Evolutionary conservation across 2,888 invertebrate genomes (phyloP), one percentile per base, ranked within the genome.

Genomic region (Sacculina carcini): DNA sequence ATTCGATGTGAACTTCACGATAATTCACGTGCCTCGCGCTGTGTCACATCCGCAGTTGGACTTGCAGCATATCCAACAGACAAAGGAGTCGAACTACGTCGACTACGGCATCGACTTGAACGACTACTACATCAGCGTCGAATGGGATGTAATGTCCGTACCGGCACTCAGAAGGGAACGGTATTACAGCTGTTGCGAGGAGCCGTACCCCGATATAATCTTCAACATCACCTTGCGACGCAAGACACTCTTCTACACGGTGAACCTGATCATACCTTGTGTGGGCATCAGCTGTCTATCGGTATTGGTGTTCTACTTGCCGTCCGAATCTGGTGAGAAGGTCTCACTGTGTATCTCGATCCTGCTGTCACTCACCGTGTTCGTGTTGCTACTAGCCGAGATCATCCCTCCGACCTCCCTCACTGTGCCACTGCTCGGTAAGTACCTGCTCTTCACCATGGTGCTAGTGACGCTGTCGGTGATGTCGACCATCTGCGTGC

Each of bases 271-370:
- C 63, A 87, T 92, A 62, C 94, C 92, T 51, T 94, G 92, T 65
- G 86, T 96, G 56, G 89, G 89, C 58, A 92, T 96, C 64, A 89
- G 89, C 55, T 89, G 90, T 67, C 76, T 98, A 57, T 92, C 92
- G 59, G 87, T 94, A 54, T 73, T 98, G 56, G 94, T 94, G 57
- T 96, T 96, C 71, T 96, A 96, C 68, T 71, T 96, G 60, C 96
- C 96, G 54, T 87, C 89, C 58, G 92, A 94, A 69, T 89, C 89
- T 50, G 94, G 94, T 58, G 94, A 96, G 69, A 94, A 62, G 60
- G 71, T 94, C 61, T 90, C 92, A 56, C 76, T 96, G 57, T 90
- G 90, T 67, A 87, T 89, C 63, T 87, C 86, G 58, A 87, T 89
- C 65, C 73, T 89, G 56, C 77, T 89, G 52, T 89, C 89, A 59